phyloP scores from a whole-genome alignment of 1,140 invertebrate species.

The Aporrectodea caliginosa region DNA sequence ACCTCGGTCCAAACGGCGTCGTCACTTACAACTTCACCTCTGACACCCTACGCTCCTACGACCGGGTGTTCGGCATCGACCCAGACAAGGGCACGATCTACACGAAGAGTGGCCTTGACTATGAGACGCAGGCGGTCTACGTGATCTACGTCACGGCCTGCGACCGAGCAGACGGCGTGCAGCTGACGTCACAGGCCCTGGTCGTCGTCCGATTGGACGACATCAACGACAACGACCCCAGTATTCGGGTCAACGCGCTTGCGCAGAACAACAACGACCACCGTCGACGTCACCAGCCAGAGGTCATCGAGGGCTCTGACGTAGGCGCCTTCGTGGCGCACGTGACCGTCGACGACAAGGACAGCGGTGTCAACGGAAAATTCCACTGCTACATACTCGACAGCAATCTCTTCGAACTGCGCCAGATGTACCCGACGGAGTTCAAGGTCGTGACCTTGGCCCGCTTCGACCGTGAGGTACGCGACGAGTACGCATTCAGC shows the following conservation, averaged over 20 bases:
- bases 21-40: neutral
- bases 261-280: slow-evolving; percentile 9
- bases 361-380: slow-evolving; percentile 15
- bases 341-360: slow-evolving; percentile 18
- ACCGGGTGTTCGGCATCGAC: slow-evolving; percentile 81
- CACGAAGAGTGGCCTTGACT: slow-evolving; percentile 45
- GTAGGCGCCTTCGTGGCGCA: slow-evolving; percentile 21
- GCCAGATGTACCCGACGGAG: slow-evolving; percentile 8
- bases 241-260: slow-evolving; percentile 9
- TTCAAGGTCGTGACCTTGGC: slow-evolving; percentile 22
- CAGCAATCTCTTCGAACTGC: slow-evolving; percentile 23
- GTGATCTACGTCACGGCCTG: slow-evolving; percentile 14
- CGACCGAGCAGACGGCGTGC: neutral
- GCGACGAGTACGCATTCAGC: neutral
- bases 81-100: slow-evolving; percentile 78
- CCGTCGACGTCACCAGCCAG: slow-evolving; percentile 47
- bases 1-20: neutral
- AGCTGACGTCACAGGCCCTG: neutral
- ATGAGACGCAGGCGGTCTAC: slow-evolving; percentile 21
- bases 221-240: slow-evolving; percentile 32
- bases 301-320: slow-evolving; percentile 22
- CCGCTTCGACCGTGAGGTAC: slow-evolving; percentile 19
- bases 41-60: slow-evolving; percentile 67
- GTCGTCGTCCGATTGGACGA: slow-evolving; percentile 25
- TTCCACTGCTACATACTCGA: slow-evolving; percentile 9